Conservation (phyloP, 2,113 vertebrate genomes). For the Cricetomys ansorgei region DNA sequence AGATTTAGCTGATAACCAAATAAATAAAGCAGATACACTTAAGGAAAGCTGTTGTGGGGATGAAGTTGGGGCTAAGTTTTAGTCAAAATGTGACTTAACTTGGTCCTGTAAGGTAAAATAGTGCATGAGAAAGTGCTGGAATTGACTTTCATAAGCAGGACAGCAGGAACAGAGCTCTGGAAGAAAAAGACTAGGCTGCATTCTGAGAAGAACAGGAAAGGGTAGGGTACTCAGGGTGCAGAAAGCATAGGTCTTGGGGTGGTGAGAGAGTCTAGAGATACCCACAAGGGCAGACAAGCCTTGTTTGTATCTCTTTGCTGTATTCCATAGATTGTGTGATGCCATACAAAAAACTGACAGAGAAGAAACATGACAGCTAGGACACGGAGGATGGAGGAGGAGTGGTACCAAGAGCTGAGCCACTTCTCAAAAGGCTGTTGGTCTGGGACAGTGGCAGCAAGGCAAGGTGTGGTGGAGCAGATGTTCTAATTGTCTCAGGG, state of each 20-base stretch:
- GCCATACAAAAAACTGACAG: not conserved
- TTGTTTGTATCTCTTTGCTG: not conserved
- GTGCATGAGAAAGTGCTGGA: not conserved
- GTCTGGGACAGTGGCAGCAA: not conserved
- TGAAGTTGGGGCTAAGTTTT: not conserved
- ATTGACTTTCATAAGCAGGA: not conserved
- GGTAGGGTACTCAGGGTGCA: rapidly evolving
- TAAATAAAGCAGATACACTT: not conserved
- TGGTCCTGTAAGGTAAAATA: too few relatives aligned
- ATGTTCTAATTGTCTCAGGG: not conserved
- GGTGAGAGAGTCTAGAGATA: not conserved
- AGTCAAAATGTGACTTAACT: not conserved
- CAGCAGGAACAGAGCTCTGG: not conserved
- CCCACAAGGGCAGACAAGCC: not conserved
- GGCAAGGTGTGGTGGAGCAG: not conserved
- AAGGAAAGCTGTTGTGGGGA: not conserved
- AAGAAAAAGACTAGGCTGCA: not conserved
- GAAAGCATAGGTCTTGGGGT: not conserved
- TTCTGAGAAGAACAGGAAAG: not conserved
- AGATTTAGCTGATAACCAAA: not conserved
- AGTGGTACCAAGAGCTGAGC: not conserved
- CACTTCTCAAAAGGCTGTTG: not conserved
- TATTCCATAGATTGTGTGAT: not conserved
- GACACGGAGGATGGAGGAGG: not conserved
- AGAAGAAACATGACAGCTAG: not conserved